Evolutionary conservation across 2,113 vertebrate genomes (phyloP), one percentile per base, ranked within the genome.

Genomic region (Gulo gulo): DNA sequence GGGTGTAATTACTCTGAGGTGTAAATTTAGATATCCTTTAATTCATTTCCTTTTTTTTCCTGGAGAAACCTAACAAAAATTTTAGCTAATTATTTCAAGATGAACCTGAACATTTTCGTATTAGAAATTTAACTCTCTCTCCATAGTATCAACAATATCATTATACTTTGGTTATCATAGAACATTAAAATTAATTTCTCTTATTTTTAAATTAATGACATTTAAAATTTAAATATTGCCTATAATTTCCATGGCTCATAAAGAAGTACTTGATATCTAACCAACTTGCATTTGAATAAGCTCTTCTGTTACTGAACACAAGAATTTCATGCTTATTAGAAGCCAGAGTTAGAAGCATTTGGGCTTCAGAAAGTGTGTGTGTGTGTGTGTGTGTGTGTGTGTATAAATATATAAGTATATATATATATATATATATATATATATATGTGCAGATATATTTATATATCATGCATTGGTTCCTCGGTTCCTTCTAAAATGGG

Each of bases 141-240:
- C 26, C n/a, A 63, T 76, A 24, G 0, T 83, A 79, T 91, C 12
- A 84, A 79, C 15, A 86, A 47, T 76, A 55, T 88, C 31, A 82
- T 55, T 88, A 55, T 93, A 82, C 34, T 61, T 84, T 85, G 45
- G 26, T 34, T 92, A 36, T 61, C 61, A 87, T 61, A 42, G 8
- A 47, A 78, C 15, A 18, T 78, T 71, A 88, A 36, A 88, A 61
- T 93, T 93, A 82, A 69, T 82, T 93, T 82, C 3, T 39, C 7
- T 88, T 6, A 42, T 76, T 93, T 96, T 84, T 59, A 94, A 94
- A 88, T 84, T 86, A 69, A 63, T 21, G 59, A 59, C 42, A 42
- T 67, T 95, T 82, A 92, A 93, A 92, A 63, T 97, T 86, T 92
- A 73, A 94, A 45, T 97, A n/a, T 61, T 69, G 4, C 18, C 76